Conservation (phyloP, 2,797 vertebrate species). For the Periophthalmus magnuspinnatus region DNA sequence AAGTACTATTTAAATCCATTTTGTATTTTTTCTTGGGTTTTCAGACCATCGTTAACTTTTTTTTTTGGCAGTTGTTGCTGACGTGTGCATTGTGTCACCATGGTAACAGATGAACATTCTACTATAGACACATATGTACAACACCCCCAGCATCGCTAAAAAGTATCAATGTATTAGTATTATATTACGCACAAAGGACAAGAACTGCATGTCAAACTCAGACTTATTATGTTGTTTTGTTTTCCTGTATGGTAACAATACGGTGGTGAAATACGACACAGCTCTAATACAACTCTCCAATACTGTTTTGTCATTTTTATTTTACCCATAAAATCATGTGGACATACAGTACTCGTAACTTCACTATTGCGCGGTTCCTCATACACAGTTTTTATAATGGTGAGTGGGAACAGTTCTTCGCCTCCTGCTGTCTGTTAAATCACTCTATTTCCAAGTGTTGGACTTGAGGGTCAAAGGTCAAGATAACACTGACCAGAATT, state of each 20-base stretch:
- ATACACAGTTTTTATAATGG: not conserved
- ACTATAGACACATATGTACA: no score
- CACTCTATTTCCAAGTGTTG: not conserved
- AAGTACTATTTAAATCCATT: no score
- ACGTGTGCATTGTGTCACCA: no score
- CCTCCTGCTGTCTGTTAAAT: constrained; percentile 1
- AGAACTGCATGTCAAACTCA: no score
- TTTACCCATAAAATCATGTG: not conserved
- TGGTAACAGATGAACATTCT: no score
- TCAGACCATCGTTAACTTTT: no score
- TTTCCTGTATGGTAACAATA: not conserved
- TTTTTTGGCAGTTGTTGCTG: no score
- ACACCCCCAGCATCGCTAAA: no score
- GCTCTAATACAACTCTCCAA: not conserved
- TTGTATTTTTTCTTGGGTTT: no score
- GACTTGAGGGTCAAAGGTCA: not conserved
- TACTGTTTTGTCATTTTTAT: not conserved
- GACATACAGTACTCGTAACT: not conserved
- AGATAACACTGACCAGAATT: not conserved
- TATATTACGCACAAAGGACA: no score
- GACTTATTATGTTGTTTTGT: not conserved
- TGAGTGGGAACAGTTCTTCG: not conserved
- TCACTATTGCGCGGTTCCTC: not conserved
- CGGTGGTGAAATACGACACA: not conserved
- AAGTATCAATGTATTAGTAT: no score